Conservation (phyloP, 2,888 invertebrate genomes). For the Sisyra terminalis region DNA sequence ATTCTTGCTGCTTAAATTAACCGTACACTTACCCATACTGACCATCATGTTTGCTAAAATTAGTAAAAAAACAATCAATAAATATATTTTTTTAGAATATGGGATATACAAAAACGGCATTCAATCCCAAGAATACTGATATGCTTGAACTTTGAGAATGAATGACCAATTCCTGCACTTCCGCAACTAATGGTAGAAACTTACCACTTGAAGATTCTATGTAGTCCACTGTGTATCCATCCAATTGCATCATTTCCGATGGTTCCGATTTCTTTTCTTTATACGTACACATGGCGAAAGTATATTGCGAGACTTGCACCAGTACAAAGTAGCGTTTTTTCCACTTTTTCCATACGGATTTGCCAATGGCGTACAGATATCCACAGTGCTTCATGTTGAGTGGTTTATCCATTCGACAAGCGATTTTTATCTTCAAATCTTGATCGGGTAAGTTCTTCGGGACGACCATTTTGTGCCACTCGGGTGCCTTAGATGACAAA, state of each 20-base stretch:
- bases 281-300: conserved; percentile 99
- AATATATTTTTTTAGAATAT: background rate
- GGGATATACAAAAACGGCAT: no score
- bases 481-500: conserved; percentile 78
- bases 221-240: conserved; percentile 98
- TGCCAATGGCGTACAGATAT: conserved; percentile 82
- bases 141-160: no score
- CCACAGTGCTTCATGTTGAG: conserved; percentile 99
- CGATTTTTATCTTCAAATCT: conserved; percentile 92
- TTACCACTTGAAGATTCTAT: conserved; percentile 90
- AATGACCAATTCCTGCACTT: no score
- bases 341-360: conserved; percentile 99
- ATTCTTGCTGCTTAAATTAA: conserved; percentile 11
- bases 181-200: no score
- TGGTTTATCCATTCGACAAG: conserved; percentile 96
- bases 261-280: conserved; percentile 99
- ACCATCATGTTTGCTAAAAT: conserved; percentile 74
- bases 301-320: conserved; percentile 98
- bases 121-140: no score
- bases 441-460: conserved; percentile 91
- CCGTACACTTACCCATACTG: conserved; percentile 61
- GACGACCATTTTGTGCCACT: conserved; percentile 96
- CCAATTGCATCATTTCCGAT: conserved; percentile 98
- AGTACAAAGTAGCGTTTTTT: conserved; percentile 96
- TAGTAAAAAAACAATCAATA: conserved; percentile 1